These are phyloP conservation scores for Drosophila ercepeae DNA, from an alignment of 1,140 invertebrate genomes.

Conservation along the genomic window DNA sequence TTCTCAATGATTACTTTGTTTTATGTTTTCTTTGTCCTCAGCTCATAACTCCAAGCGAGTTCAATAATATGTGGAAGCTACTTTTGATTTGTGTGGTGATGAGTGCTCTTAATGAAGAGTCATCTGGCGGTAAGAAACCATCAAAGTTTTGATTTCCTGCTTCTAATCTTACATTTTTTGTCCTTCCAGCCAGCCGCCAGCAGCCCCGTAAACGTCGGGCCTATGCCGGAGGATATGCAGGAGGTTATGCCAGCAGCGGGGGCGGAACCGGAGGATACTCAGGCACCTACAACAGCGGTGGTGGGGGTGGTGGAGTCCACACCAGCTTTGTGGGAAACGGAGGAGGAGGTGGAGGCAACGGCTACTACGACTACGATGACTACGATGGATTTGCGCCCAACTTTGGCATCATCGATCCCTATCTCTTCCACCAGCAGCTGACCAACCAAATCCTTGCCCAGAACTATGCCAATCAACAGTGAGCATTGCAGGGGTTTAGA, in stretches of 20 bases:
- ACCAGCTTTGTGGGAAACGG: conserved; percentile 29
- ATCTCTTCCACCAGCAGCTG: conserved; percentile 78
- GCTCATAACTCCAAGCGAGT: conserved; percentile 19
- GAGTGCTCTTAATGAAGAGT: conserved; percentile 58
- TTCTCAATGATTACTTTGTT: conserved; percentile 18
- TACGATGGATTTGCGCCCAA: conserved; percentile 54
- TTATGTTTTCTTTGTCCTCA: conserved; percentile 19
- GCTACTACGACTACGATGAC: conserved; percentile 66
- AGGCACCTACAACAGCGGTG: conserved; percentile 52
- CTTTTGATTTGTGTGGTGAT: conserved; percentile 68
- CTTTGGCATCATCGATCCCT: conserved; percentile 75
- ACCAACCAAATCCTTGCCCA: conserved; percentile 80
- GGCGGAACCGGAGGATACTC: conserved; percentile 56
- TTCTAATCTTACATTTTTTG: neutral
- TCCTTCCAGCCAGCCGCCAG: conserved; percentile 4
- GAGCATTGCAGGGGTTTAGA: conserved; percentile 26
- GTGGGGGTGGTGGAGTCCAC: conserved; percentile 31
- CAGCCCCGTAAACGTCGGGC: conserved; percentile 16
- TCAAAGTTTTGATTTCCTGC: neutral
- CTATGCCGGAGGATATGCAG: conserved; percentile 42
- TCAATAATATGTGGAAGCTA: conserved; percentile 72
- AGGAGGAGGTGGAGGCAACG: conserved; percentile 20
- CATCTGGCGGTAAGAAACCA: conserved; percentile 43
- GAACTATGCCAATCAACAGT: conserved; percentile 75
- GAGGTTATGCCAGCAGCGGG: conserved; percentile 47